Percentiles rank a stretch among this genome's conserved stretches.
Evolutionary conservation across 2,113 vertebrate species (phyloP).

Genomic region (Anoura caudifer): DNA sequence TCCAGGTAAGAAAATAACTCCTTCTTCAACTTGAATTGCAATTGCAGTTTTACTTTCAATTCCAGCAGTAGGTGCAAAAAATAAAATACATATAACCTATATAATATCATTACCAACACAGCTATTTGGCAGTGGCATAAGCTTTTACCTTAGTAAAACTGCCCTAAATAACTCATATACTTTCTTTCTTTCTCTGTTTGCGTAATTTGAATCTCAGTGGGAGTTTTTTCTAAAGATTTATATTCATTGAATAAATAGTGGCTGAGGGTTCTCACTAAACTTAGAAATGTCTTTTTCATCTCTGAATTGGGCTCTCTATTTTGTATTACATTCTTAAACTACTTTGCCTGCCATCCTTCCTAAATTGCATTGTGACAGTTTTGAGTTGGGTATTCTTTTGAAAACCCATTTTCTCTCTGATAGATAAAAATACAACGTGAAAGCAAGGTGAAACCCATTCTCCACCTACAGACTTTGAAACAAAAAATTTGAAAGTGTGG

Average conservation of each 20-base stretch:
- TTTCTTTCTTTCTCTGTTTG: background rate
- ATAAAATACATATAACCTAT: background rate
- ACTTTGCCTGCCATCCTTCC: conserved; percentile 25
- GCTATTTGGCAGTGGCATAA: background rate
- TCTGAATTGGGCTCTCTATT: conserved; percentile 11
- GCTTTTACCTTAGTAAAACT: conserved; percentile 18
- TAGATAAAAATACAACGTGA: conserved; percentile 18
- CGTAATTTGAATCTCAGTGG: conserved; percentile 40
- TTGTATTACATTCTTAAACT: conserved; percentile 22
- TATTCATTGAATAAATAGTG: conserved; percentile 48
- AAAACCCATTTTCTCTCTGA: conserved; percentile 7
- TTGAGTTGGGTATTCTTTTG: background rate
- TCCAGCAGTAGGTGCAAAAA: background rate
- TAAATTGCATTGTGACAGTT: background rate
- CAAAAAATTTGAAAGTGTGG: background rate
- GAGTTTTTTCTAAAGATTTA: conserved; percentile 23
- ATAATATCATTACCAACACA: background rate
- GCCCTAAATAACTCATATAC: conserved; percentile 8
- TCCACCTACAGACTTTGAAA: conserved; percentile 22
- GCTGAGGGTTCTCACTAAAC: background rate
- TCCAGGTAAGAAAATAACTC: background rate
- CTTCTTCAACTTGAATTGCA: conserved; percentile 39
- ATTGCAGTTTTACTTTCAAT: conserved; percentile 16
- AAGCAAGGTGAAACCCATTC: background rate
- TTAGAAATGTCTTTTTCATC: conserved; percentile 23